phyloP scores from a whole-genome alignment of 2,113 vertebrate genomes.

The Megaptera novaeangliae region DNA sequence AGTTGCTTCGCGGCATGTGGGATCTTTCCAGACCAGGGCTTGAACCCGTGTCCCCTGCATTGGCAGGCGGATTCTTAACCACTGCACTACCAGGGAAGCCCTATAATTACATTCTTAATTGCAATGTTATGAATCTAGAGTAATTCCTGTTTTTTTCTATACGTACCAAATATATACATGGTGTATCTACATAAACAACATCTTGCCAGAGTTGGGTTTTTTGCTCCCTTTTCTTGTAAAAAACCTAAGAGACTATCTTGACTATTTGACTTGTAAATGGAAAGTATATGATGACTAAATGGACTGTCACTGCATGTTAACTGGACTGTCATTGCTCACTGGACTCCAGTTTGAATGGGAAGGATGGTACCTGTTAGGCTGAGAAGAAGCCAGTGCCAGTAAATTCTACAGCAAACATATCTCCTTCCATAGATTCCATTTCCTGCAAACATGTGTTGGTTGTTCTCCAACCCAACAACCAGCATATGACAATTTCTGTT shows the following conservation, averaged over 20 bases:
- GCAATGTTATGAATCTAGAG: background rate
- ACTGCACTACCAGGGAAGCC: too few relatives aligned
- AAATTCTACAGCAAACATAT: background rate
- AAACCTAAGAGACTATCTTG: background rate
- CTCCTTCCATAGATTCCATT: background rate
- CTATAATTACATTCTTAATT: too few relatives aligned
- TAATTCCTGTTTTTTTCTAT: background rate
- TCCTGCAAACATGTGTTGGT: background rate
- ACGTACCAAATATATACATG: background rate
- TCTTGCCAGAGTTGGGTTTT: background rate
- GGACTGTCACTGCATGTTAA: background rate
- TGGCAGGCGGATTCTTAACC: too few relatives aligned
- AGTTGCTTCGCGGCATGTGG: too few relatives aligned
- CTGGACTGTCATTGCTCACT: background rate
- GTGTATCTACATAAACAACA: background rate
- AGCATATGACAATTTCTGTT: background rate
- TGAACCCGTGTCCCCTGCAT: too few relatives aligned
- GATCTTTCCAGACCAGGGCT: too few relatives aligned
- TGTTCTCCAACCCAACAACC: background rate
- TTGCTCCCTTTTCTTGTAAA: background rate
- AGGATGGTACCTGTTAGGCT: background rate
- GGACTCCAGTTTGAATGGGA: background rate
- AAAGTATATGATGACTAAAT: background rate
- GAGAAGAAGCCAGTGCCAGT: background rate
- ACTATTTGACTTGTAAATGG: background rate